A percentile compares a stretch with the other conserved stretches of the same genome.
Evolutionary conservation across 2,797 vertebrate genomes (phyloP).

Genomic region (Pipistrellus pipistrellus): DNA sequence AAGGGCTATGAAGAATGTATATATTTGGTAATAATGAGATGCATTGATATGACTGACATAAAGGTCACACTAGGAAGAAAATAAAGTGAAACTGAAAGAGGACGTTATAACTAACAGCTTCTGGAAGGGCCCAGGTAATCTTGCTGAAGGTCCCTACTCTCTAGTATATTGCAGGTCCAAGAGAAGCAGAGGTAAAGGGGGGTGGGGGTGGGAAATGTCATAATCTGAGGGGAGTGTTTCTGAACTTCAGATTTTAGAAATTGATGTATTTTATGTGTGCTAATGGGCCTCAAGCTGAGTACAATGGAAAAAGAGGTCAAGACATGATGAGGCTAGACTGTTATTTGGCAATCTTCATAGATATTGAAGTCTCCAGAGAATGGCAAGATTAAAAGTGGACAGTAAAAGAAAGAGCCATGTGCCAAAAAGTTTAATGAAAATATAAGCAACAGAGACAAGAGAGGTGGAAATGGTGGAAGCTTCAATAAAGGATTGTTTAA

Average conservation of each 20-base stretch:
- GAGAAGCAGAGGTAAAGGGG: not conserved
- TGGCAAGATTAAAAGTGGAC: slow-evolving; percentile 6
- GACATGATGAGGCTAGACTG: not conserved
- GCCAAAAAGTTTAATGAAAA: not conserved
- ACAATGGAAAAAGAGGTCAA: not conserved
- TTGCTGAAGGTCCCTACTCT: not conserved
- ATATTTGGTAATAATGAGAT: not conserved
- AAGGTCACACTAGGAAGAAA: not conserved
- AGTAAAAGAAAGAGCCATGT: not conserved
- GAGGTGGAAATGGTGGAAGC: not conserved
- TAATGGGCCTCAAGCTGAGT: not conserved
- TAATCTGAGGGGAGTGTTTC: not conserved
- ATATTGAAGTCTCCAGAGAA: slow-evolving; percentile 1
- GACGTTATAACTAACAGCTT: not conserved
- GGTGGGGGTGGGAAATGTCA: not conserved
- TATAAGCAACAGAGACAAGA: not conserved
- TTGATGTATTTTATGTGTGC: not conserved
- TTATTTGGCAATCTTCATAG: not conserved
- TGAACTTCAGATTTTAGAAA: slow-evolving; percentile 23
- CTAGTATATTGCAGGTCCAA: not conserved
- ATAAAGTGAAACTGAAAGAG: not conserved
- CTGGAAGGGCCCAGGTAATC: not conserved
- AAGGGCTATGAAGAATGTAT: not conserved
- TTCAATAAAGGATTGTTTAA: slow-evolving; percentile 6
- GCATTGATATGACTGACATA: not conserved